Evolutionary conservation across 2,888 invertebrate genomes (phyloP).

Genomic region (Cerastis rubricosa): DNA sequence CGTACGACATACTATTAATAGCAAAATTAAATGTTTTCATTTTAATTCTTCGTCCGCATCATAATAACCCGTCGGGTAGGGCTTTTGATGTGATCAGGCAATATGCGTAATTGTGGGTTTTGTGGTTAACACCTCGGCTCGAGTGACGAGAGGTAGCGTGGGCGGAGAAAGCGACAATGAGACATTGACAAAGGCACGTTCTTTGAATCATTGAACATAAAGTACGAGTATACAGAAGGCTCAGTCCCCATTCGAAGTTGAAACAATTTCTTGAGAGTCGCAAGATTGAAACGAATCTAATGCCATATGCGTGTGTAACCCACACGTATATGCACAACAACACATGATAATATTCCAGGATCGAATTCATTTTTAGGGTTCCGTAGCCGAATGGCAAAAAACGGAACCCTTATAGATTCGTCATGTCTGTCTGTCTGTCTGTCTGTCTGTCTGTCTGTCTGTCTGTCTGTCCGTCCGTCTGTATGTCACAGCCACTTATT

Average conservation of each 20-base stretch:
- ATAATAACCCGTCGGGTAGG: conserved; percentile 81
- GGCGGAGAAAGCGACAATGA: conserved; percentile 69
- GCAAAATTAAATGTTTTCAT: conserved; percentile 80
- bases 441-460: too few relatives aligned
- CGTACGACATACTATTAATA: conserved; percentile 69
- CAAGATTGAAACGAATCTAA: too few relatives aligned
- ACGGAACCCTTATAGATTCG: too few relatives aligned
- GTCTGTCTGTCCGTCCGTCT: too few relatives aligned
- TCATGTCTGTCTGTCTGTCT: too few relatives aligned
- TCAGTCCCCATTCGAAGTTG: not conserved
- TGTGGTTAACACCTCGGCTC: conserved; percentile 76
- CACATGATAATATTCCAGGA: too few relatives aligned
- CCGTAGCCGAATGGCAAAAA: too few relatives aligned
- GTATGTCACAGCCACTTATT: too few relatives aligned
- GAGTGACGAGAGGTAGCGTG: conserved; percentile 72
- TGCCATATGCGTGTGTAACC: too few relatives aligned
- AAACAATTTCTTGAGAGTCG: too few relatives aligned
- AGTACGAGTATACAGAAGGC: conserved; percentile 44
- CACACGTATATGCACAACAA: too few relatives aligned
- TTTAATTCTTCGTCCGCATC: conserved; percentile 84
- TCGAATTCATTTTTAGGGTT: too few relatives aligned
- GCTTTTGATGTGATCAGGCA: conserved; percentile 87
- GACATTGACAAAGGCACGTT: conserved; percentile 62
- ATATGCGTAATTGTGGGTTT: conserved; percentile 90
- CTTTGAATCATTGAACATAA: conserved; percentile 5